Percentiles rank a stretch among this genome's conserved stretches.
Evolutionary conservation across 2,888 invertebrate genomes (phyloP).

Genomic region (Paralinhomoeus sp.): DNA sequence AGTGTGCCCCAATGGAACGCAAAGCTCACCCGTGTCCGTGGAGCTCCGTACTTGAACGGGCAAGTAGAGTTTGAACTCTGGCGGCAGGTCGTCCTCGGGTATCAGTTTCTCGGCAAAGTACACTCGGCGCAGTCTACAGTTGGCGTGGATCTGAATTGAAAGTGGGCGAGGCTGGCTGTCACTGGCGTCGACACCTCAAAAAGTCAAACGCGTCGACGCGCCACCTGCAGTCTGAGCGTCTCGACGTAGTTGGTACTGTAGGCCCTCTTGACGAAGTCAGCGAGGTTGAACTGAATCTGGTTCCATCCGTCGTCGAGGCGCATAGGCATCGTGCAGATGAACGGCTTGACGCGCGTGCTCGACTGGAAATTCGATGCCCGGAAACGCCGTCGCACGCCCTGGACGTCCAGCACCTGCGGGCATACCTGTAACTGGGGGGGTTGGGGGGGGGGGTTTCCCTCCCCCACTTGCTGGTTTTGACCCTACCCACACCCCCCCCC

Average conservation of each 20-base stretch:
- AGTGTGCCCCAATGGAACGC: too few species aligned
- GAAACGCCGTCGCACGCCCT: conserved; percentile 73
- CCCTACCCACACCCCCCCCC: too few species aligned
- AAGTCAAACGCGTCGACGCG: too few species aligned
- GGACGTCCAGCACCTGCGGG: conserved; percentile 88
- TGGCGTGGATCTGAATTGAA: conserved; percentile 75
- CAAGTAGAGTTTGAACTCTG: conserved; percentile 78
- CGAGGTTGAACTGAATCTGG: conserved; percentile 68
- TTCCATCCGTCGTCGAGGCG: conserved; percentile 55
- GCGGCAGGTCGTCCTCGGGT: conserved; percentile 76
- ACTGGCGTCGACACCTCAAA: too few species aligned
- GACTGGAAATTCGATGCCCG: conserved; percentile 85
- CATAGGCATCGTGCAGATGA: conserved; percentile 92
- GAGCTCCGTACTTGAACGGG: conserved; percentile 38
- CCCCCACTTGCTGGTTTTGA: too few species aligned
- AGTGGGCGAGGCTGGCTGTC: too few species aligned
- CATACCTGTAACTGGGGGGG: too few species aligned
- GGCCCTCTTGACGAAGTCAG: conserved; percentile 71
- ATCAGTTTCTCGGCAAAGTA: conserved; percentile 81
- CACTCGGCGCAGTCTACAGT: conserved; percentile 69
- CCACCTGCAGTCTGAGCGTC: conserved; percentile 54
- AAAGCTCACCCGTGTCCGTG: too few species aligned
- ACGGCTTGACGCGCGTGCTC: conserved; percentile 76
- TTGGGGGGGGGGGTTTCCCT: too few species aligned
- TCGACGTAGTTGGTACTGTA: conserved; percentile 91